Conservation (phyloP, 2,888 invertebrate species). For the Hirtodrosophila trivittata region DNA sequence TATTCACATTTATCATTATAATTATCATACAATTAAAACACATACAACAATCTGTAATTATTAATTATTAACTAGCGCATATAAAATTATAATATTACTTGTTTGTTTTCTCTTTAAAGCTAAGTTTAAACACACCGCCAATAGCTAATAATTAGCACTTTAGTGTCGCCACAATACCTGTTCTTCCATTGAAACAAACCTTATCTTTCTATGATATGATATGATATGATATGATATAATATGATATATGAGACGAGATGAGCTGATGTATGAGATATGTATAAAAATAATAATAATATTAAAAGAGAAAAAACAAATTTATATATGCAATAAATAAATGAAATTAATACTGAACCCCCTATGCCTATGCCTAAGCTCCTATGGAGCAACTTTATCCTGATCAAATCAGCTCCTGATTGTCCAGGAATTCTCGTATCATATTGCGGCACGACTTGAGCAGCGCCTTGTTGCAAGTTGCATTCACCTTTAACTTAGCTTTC, state of each 20-base stretch:
- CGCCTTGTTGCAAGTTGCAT: constrained; percentile 44
- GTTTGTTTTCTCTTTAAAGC: constrained; percentile 55
- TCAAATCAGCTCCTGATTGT: constrained; percentile 61
- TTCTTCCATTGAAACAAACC: constrained; percentile 73
- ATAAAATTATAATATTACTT: constrained; percentile 50
- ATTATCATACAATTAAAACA: constrained; percentile 19
- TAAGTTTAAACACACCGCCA: constrained; percentile 79
- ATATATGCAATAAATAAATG: constrained; percentile 78
- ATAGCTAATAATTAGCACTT: constrained; percentile 78
- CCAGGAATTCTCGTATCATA: constrained; percentile 72
- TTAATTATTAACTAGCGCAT: constrained; percentile 57
- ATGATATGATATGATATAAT: constrained; percentile 22
- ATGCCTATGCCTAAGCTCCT: neutral
- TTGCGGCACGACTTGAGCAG: constrained; percentile 68
- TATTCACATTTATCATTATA: constrained; percentile 20
- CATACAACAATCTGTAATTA: constrained; percentile 45
- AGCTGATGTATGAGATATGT: constrained; percentile 14
- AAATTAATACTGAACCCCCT: constrained; percentile 54
- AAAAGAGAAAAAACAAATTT: constrained; percentile 57
- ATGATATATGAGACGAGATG: constrained; percentile 43
- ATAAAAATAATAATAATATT: constrained; percentile 41
- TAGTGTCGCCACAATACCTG: constrained; percentile 79
- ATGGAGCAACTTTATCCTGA: neutral
- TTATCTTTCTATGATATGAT: constrained; percentile 54
- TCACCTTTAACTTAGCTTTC: constrained; percentile 49